phyloP scores from a whole-genome alignment of 2,888 invertebrate genomes.

The Synanthedon formicaeformis region DNA sequence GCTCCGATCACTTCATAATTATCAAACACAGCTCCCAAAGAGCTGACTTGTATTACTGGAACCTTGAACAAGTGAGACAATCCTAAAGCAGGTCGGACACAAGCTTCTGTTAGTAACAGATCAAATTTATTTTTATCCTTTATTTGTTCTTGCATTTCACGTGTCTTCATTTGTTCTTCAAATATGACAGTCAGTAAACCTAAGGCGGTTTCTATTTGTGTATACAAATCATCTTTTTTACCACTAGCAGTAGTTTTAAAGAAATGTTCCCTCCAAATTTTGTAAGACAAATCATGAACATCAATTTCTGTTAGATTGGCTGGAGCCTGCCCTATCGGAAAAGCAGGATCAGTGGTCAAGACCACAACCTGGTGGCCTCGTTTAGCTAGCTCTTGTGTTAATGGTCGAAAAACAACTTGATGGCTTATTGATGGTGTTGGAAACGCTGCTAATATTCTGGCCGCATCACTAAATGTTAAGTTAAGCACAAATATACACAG shows the following conservation, averaged over 20 bases:
- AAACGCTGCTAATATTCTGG: conserved; percentile 7
- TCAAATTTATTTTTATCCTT: conserved; percentile 16
- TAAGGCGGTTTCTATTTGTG: neutral
- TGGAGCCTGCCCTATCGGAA: conserved; percentile 8
- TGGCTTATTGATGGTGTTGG: conserved; percentile 7
- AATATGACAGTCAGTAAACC: conserved; percentile 4
- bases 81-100: conserved; percentile 14
- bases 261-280: conserved; percentile 3
- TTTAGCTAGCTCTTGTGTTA: conserved; percentile 24
- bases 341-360: conserved; percentile 34
- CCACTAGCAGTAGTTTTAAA: neutral
- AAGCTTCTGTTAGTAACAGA: conserved; percentile 28
- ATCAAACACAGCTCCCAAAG: conserved; percentile 16
- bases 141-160: conserved; percentile 4
- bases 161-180: conserved; percentile 10
- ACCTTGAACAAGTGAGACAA: conserved; percentile 25
- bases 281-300: conserved; percentile 22
- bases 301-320: conserved; percentile 36
- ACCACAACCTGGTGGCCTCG: conserved; percentile 45
- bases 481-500: neutral
- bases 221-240: neutral
- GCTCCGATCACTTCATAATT: conserved; percentile 19
- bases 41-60: conserved; percentile 34
- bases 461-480: neutral
- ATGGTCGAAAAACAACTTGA: conserved; percentile 7